These are phyloP conservation scores for Apamea anceps DNA, from an alignment of 2,888 invertebrate species.

Conservation along the genomic window DNA sequence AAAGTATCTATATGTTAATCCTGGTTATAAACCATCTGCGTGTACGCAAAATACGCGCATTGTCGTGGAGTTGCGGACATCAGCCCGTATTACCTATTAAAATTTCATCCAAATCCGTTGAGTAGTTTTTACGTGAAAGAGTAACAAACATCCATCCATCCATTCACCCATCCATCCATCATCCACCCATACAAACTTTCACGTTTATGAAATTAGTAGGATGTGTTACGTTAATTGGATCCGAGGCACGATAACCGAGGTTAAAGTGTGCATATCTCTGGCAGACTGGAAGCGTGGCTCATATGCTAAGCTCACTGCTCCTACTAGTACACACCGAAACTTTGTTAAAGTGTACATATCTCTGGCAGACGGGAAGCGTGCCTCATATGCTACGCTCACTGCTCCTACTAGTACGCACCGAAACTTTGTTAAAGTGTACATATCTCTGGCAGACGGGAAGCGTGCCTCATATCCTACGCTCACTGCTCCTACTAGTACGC, in stretches of 20 bases:
- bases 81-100: too few species aligned
- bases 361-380: constrained; percentile 10
- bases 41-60: too few species aligned
- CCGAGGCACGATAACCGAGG: constrained; percentile 28
- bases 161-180: too few species aligned
- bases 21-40: too few species aligned
- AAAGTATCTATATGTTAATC: too few species aligned
- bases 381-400: constrained; percentile 22
- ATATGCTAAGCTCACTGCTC: constrained; percentile 15
- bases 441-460: constrained; percentile 31
- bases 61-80: too few species aligned
- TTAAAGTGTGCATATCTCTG: constrained; percentile 48
- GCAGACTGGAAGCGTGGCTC: constrained; percentile 4
- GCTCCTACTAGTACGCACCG: background rate
- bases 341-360: constrained; percentile 44
- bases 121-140: too few species aligned
- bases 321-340: constrained; percentile 6
- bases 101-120: too few species aligned
- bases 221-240: constrained; percentile 40
- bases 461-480: constrained; percentile 19
- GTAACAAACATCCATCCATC: too few species aligned
- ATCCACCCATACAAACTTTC: too few species aligned
- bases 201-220: too few species aligned
- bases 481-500: background rate
- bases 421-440: constrained; percentile 46